A percentile compares a stretch with the other conserved stretches of the same genome.
Conservation (phyloP, 2,797 vertebrate species). For the Gastrophryne carolinensis region DNA sequence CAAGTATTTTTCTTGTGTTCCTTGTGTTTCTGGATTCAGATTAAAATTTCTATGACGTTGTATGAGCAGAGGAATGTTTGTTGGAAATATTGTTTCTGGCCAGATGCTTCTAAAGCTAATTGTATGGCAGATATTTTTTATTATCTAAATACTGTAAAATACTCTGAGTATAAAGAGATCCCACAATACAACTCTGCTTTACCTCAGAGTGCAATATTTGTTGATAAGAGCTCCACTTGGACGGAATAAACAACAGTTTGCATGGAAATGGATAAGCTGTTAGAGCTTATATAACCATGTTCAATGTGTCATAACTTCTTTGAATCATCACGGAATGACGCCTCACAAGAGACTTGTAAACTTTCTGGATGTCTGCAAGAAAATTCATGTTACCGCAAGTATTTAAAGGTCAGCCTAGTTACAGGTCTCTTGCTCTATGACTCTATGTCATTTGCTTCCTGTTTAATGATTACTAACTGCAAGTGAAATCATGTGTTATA, state of each 20-base stretch:
- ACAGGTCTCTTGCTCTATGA: background rate
- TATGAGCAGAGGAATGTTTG: too few species aligned
- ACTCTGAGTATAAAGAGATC: too few species aligned
- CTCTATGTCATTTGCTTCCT: slow-evolving; percentile 7
- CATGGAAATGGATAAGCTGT: background rate
- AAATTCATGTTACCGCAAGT: slow-evolving; percentile 18
- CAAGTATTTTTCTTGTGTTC: too few species aligned
- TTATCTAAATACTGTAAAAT: too few species aligned
- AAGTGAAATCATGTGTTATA: too few species aligned
- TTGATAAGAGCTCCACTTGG: background rate
- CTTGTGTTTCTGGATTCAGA: too few species aligned
- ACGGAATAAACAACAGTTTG: background rate
- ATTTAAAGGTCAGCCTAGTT: slow-evolving; percentile 13
- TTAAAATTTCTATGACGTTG: too few species aligned
- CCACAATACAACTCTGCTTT: too few species aligned
- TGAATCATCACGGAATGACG: background rate
- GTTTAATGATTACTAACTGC: slow-evolving; percentile 26
- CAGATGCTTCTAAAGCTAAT: too few species aligned
- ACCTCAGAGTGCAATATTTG: too few species aligned
- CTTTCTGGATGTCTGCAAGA: background rate
- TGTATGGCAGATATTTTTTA: too few species aligned
- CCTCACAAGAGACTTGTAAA: slow-evolving; percentile 8
- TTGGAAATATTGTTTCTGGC: too few species aligned
- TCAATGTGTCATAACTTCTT: background rate
- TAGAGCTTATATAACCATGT: background rate